Conservation (phyloP, 2,888 invertebrate genomes). For the Agrilus biguttatus region DNA sequence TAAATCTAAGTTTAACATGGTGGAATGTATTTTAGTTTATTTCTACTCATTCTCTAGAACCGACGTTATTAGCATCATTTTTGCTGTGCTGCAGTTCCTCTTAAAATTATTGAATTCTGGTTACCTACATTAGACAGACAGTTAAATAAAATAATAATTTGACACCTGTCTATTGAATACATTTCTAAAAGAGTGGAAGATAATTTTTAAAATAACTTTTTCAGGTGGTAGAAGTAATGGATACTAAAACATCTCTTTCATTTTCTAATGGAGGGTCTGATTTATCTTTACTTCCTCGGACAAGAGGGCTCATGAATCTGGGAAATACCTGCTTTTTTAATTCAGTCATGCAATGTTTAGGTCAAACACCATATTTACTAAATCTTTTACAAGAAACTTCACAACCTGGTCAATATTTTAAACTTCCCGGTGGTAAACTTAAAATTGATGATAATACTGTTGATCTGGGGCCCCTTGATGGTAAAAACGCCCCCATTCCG, state of each 20-base stretch:
- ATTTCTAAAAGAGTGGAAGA: no score
- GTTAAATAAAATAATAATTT: no score
- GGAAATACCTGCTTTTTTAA: conserved; percentile 98
- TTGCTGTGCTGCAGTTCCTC: no score
- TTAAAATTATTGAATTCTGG: no score
- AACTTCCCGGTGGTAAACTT: conserved; percentile 56
- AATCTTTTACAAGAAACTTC: conserved; percentile 53
- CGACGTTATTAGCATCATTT: no score
- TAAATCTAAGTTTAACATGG: no score
- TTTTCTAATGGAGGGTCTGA: conserved; percentile 12
- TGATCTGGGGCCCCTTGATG: conserved; percentile 13
- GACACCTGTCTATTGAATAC: no score
- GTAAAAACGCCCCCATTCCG: conserved; percentile 4
- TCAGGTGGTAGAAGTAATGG: conserved; percentile 4
- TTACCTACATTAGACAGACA: no score
- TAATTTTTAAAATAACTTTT: not conserved
- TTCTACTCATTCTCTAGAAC: no score
- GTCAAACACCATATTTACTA: conserved; percentile 68
- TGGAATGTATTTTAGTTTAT: no score
- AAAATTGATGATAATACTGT: conserved; percentile 28
- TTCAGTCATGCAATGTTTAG: conserved; percentile 86
- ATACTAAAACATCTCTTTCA: not conserved
- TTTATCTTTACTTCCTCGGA: conserved; percentile 29
- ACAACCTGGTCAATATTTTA: conserved; percentile 52
- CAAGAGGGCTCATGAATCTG: conserved; percentile 74